Evolutionary conservation across 2,888 invertebrate genomes (phyloP).

Genomic region (Lepidonotus clava): DNA sequence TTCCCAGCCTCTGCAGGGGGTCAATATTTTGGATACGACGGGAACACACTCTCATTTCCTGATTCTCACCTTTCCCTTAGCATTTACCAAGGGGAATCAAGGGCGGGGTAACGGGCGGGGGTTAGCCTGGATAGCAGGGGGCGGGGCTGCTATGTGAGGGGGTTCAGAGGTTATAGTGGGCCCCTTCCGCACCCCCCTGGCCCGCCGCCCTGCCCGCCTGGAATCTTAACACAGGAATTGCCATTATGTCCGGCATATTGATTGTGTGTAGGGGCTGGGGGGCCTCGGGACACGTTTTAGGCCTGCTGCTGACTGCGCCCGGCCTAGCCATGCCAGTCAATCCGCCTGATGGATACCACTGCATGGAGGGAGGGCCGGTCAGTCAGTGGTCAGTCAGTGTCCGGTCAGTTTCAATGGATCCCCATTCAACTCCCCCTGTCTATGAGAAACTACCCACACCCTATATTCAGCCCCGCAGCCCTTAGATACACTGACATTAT

Average conservation of each 20-base stretch:
- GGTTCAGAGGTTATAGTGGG: slow-evolving; percentile 9
- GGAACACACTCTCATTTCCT: not conserved
- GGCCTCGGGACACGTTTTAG: not conserved
- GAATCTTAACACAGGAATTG: slow-evolving; percentile 33
- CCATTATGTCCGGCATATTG: slow-evolving; percentile 45
- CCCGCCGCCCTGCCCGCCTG: not conserved
- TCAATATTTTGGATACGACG: not conserved
- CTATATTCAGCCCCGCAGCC: too few species aligned
- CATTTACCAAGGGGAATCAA: not conserved
- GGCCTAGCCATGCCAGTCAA: not conserved
- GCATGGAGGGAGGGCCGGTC: too few species aligned
- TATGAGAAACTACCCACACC: too few species aligned
- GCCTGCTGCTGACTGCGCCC: not conserved
- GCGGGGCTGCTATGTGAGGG: too few species aligned
- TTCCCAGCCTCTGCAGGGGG: not conserved
- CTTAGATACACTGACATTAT: too few species aligned
- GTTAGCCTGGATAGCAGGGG: not conserved
- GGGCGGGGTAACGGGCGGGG: not conserved
- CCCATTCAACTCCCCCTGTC: too few species aligned
- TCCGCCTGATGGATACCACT: slow-evolving; percentile 24
- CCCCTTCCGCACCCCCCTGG: not conserved
- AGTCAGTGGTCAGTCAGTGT: too few species aligned
- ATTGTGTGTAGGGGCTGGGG: not conserved
- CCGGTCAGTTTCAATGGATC: too few species aligned
- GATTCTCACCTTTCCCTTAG: slow-evolving; percentile 27